phyloP scores from a whole-genome alignment of 2,113 vertebrate genomes.

The Pelecanoides urinatrix region DNA sequence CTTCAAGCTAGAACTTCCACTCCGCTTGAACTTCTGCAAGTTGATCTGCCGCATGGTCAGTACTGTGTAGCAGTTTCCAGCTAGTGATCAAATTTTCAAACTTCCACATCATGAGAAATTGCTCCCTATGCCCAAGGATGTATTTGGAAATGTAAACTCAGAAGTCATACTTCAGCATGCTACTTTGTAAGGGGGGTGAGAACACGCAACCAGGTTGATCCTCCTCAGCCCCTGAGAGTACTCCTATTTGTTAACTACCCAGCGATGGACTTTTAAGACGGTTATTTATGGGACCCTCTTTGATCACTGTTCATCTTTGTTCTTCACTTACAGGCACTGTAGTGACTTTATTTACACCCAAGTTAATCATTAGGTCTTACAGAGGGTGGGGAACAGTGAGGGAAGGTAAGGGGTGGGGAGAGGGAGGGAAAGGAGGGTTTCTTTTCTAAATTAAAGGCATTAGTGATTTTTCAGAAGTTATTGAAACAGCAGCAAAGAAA shows the following conservation, averaged over 20 bases:
- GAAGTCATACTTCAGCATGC: fast-evolving
- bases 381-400: neutral
- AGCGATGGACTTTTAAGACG: neutral
- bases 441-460: neutral
- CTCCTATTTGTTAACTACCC: neutral
- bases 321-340: neutral
- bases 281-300: neutral
- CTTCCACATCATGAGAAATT: neutral
- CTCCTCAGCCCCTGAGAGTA: neutral
- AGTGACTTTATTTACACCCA: neutral
- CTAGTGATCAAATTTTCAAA: neutral
- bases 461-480: neutral
- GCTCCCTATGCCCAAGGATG: neutral
- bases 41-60: neutral
- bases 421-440: neutral
- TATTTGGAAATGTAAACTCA: neutral
- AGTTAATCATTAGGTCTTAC: conserved; percentile 14
- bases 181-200: neutral
- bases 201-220: neutral
- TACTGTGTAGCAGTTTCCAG: neutral
- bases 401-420: neutral
- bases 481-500: neutral
- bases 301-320: neutral
- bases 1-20: neutral
- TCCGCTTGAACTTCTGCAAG: neutral